Evolutionary conservation across 1,140 invertebrate genomes (phyloP), one percentile per base, ranked within the genome.

Genomic region (Zophobas atratus): DNA sequence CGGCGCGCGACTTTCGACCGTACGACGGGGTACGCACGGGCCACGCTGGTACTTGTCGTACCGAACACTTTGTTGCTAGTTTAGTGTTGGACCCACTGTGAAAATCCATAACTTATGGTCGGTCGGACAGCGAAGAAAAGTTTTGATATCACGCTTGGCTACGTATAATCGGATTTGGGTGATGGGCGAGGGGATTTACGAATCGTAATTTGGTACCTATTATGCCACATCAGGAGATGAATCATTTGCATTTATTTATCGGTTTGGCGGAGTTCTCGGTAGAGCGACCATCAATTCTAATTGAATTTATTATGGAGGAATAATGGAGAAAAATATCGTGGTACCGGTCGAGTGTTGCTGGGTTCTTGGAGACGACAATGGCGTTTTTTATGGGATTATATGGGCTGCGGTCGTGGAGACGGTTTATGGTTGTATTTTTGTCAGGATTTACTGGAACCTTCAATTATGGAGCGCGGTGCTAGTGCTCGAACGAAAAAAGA

Each of bases 81-180:
- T 51, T 48, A 70, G 75, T 71, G 75, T 70, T 70, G 57, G 67
- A 76, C 80, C 80, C 76, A 76, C 80, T 81, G 80, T 41, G 80
- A 81, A 81, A 81, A 78, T 56, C 80, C 76, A 81, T 81, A 79
- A 79, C 36, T 81, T 81, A 81, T 76, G 33, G 74, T 6, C 48
- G 56, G 76, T 77, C 53, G n/a, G 76, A 56, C 70, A 55, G 60
- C 60, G 60, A 67, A 67, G 39, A 46, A 67, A 67, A 67, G 60
- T 67, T 67, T 67, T 67, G 60, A 67, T 67, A 67, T 67, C 60
- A 73, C 76, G 55, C 53, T 57, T 72, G 32, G 49, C 67, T 56
- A 41, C 43, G n/a, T 36, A 48, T 71, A 56, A 49, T 56, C 51
- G 73, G 71, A 73, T 73, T 73, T 73, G 55, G 38, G 38, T 67